phyloP scores from a whole-genome alignment of 2,797 vertebrate species.

The Tadarida brasiliensis region DNA sequence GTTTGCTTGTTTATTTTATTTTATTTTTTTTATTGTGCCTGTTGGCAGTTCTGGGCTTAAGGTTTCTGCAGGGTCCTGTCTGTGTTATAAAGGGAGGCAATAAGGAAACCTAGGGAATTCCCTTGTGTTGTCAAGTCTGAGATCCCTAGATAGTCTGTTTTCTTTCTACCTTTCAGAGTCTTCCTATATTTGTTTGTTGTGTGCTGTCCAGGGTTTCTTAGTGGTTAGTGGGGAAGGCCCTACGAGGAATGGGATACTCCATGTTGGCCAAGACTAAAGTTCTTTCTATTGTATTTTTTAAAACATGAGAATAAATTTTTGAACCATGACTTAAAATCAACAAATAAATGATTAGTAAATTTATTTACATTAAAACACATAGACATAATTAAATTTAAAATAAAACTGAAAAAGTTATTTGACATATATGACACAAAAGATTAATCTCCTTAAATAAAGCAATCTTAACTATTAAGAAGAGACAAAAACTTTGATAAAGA shows the following conservation, averaged over 20 bases:
- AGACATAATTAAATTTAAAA: slow-evolving; percentile 31
- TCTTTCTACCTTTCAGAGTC: slow-evolving; percentile 37
- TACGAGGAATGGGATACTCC: not conserved
- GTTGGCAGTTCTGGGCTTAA: not conserved
- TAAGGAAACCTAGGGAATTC: slow-evolving; percentile 1
- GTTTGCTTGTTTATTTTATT: not conserved
- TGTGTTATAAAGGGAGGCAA: not conserved
- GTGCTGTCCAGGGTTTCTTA: not conserved
- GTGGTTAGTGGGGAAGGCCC: not conserved
- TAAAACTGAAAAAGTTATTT: slow-evolving; percentile 19
- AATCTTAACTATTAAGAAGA: slow-evolving; percentile 1
- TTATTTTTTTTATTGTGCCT: not conserved
- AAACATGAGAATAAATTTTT: not conserved
- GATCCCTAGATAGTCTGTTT: not conserved
- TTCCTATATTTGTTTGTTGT: slow-evolving; percentile 21
- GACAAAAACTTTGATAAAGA: not conserved
- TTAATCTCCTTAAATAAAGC: slow-evolving; percentile 47
- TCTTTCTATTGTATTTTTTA: slow-evolving; percentile 7
- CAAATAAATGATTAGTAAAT: not conserved
- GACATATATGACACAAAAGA: not conserved
- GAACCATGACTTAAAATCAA: not conserved
- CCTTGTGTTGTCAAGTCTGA: not conserved
- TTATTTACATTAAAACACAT: slow-evolving; percentile 33
- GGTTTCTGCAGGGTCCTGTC: not conserved
- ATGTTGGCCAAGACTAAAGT: not conserved